Evolutionary conservation across 2,797 vertebrate species (phyloP), one percentile per base, ranked within the genome.

Genomic region (Tenualosa ilisha): DNA sequence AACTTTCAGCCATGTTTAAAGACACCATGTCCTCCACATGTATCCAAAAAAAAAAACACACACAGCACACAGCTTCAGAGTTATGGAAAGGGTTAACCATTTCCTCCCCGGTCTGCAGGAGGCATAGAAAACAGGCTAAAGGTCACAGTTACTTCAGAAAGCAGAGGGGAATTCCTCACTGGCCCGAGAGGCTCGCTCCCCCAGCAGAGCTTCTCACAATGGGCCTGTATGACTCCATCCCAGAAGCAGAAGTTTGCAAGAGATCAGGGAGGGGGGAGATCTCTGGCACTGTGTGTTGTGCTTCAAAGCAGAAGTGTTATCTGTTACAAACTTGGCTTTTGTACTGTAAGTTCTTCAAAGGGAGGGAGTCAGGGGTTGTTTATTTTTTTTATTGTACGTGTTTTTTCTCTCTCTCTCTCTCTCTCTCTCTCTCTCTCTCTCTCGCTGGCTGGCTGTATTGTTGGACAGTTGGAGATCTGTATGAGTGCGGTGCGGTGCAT

Each of bases 121-220:
- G 83, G 49, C 84, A 56, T 86, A 84, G 88, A 88, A 89, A 89
- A 87, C 83, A 86, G 88, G 85, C 84, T 89, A 90, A 86, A 93
- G 92, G 92, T 94, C 91, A 91, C 83, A 86, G 87, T 83, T 86
- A 89, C 90, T 89, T 91, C 88, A 92, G 91, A 91, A 84, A 86
- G 88, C 90, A 90, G 89, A 84, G 91, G 91, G 92, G 93, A 94
- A 94, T 95, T 95, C 92, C 93, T 92, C 88, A n/a, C 91, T 90
- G 86, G 86, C 86, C 87, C 89, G 91, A 83, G 88, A 90, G 89
- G 87, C 84, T 72, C 84, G 84, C 49, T 37, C 13, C 3, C 68
- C 68, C 68, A 43, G 68, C 68, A 6, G 15, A 37, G 68, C 1
- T 40, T 3, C 26, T 0, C 26, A 31, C 26, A 31, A 37, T 72